Percentiles rank a stretch among this genome's conserved stretches.
Evolutionary conservation across 2,888 invertebrate species (phyloP).

Genomic region (Palloptera scutellata): DNA sequence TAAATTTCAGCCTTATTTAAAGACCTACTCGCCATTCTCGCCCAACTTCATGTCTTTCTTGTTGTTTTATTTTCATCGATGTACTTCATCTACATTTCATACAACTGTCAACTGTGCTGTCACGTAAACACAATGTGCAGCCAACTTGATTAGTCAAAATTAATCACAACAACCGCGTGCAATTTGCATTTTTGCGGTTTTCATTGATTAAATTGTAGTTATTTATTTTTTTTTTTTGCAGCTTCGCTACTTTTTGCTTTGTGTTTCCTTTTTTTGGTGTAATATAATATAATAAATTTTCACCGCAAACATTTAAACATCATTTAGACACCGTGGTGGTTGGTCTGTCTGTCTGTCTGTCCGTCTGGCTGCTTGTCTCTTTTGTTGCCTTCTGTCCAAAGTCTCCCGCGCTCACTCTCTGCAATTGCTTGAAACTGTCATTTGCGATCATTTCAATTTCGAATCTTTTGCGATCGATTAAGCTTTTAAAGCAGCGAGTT

Average conservation of each 20-base stretch:
- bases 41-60: no score
- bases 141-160: slow-evolving; percentile 42
- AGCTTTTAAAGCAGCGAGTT: slow-evolving; percentile 18
- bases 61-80: no score
- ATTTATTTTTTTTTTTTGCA: slow-evolving; percentile 25
- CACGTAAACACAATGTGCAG: neutral
- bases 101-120: slow-evolving; percentile 1
- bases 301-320: slow-evolving; percentile 47
- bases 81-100: neutral
- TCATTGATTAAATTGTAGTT: slow-evolving; percentile 22
- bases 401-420: neutral
- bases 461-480: slow-evolving; percentile 40
- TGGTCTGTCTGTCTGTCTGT: neutral
- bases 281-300: slow-evolving; percentile 29
- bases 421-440: slow-evolving; percentile 27
- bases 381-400: neutral
- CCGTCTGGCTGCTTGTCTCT: neutral
- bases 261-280: neutral
- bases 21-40: no score
- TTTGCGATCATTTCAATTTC: slow-evolving; percentile 37
- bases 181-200: slow-evolving; percentile 50
- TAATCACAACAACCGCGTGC: slow-evolving; percentile 32
- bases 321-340: slow-evolving; percentile 39
- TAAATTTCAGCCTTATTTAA: no score
- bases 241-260: neutral